Evolutionary conservation across 2,113 vertebrate genomes (phyloP), one percentile per base, ranked within the genome.

Genomic region (Crotalus horridus): DNA sequence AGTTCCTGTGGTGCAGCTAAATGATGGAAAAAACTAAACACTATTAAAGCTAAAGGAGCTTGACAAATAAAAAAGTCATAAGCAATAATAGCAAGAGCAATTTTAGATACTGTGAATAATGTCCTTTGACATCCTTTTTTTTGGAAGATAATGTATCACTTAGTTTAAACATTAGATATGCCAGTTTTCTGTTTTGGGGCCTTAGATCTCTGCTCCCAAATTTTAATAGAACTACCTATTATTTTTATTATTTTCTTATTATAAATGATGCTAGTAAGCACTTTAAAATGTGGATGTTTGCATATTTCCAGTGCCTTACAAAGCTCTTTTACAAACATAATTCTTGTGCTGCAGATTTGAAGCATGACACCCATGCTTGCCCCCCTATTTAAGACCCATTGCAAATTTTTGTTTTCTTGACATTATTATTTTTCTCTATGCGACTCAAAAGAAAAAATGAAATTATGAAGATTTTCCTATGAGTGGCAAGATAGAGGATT

Each of bases 391-490:
- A 89, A 74, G 53, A 89, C 23, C 90, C 29, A 0, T 92, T 29
- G 43, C 11, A 94, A 91, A 87, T 61, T 90, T 29, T 94, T 53
- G 88, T 48, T 93, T 58, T 85, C 48, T 93, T 54, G 69, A 90
- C 7, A 88, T 95, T 92, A 87, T 58, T 92, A 88, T 9, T 13
- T 64, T 94, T 81, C n/a, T 91, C 87, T 89, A 43, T 94, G 91
- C 88, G 0, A 93, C 88, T 33, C 94, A 3, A 88, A 64, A 90
- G 91, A 85, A 91, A 90, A 94, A 61, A 51, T 93, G 64, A 55
- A 92, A 46, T 24, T 89, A 93, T 93, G 95, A 91, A 15, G 0
- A 95, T 96, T 96, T 95, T 96, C 81, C 58, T 87, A 94, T 94
- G 94, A 95, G 93, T 91, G 51, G 11, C 29, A 61, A 20, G 58